phyloP scores from a whole-genome alignment of 2,888 invertebrate genomes.

The Meiosimyza platycephala region DNA sequence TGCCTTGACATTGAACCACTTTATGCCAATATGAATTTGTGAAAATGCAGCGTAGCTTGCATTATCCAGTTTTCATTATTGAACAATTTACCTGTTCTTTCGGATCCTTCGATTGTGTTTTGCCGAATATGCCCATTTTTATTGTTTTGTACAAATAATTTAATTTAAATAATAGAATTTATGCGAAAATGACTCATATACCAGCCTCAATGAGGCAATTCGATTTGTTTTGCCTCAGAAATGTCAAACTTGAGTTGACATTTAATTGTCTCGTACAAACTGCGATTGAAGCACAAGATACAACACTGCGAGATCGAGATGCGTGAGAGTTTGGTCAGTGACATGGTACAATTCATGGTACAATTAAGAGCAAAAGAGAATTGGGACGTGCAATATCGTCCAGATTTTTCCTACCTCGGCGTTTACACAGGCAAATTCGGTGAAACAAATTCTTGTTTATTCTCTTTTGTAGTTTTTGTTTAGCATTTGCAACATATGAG shows the following conservation, averaged over 20 bases:
- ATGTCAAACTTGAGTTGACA: slow-evolving; percentile 44
- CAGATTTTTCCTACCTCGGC: too few species aligned
- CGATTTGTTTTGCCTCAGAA: slow-evolving; percentile 40
- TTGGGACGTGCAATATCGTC: too few species aligned
- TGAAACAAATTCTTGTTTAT: too few species aligned
- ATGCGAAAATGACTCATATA: slow-evolving; percentile 48
- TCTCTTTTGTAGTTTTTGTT: too few species aligned
- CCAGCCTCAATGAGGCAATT: slow-evolving; percentile 35
- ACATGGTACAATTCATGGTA: too few species aligned
- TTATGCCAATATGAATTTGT: slow-evolving; percentile 4
- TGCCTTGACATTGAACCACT: slow-evolving; percentile 33
- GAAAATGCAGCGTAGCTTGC: slow-evolving; percentile 31
- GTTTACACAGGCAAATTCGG: too few species aligned
- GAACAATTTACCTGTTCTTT: slow-evolving; percentile 81
- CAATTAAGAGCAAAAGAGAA: too few species aligned
- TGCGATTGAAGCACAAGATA: too few species aligned
- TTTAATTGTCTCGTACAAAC: neutral
- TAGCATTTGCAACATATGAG: too few species aligned
- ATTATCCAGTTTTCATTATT: too few species aligned
- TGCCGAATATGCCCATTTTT: slow-evolving; percentile 77
- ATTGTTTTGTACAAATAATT: slow-evolving; percentile 16
- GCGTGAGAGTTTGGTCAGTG: too few species aligned
- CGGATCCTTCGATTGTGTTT: slow-evolving; percentile 85
- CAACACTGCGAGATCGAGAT: too few species aligned
- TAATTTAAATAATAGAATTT: slow-evolving; percentile 30